Percentiles rank a stretch among this genome's conserved stretches.
These are phyloP conservation scores for Helicoverpa assulta DNA, from an alignment of 2,888 invertebrate genomes.

Conservation along the genomic window DNA sequence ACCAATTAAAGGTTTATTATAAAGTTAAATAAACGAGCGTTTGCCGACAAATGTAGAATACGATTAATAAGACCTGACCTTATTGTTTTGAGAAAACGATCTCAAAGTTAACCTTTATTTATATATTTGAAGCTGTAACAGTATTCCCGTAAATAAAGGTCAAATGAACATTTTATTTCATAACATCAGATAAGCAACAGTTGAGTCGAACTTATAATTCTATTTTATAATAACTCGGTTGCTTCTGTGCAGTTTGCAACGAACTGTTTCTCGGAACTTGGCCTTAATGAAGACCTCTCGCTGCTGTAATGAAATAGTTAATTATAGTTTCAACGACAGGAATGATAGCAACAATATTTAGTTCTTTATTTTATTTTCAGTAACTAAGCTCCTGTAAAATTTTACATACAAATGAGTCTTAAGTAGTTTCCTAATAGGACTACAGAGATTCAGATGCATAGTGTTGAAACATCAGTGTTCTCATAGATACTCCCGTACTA, in stretches of 20 bases:
- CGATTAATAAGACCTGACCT: conserved; percentile 16
- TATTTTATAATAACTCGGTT: conserved; percentile 66
- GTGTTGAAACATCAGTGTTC: neutral
- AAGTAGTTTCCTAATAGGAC: neutral
- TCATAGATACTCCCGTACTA: too few species aligned
- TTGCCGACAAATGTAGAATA: conserved; percentile 15
- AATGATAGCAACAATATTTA: conserved; percentile 43
- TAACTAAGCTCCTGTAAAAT: neutral
- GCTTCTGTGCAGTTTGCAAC: conserved; percentile 63
- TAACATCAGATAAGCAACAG: conserved; percentile 48
- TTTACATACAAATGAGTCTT: neutral
- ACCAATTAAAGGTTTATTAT: conserved; percentile 43
- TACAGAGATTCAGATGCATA: neutral
- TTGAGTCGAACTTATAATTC: conserved; percentile 63
- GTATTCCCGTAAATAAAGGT: conserved; percentile 14
- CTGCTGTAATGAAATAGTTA: conserved; percentile 63
- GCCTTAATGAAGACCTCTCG: conserved; percentile 60
- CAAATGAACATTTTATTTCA: conserved; percentile 39
- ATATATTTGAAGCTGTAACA: conserved; percentile 5
- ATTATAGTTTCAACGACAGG: conserved; percentile 59
- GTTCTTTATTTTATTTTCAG: conserved; percentile 20
- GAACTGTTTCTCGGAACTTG: conserved; percentile 65
- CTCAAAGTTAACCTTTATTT: neutral
- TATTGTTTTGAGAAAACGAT: conserved; percentile 20
- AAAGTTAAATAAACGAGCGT: conserved; percentile 30